Evolutionary conservation across 2,888 invertebrate species (phyloP).

Genomic region (Theristus sp.): DNA sequence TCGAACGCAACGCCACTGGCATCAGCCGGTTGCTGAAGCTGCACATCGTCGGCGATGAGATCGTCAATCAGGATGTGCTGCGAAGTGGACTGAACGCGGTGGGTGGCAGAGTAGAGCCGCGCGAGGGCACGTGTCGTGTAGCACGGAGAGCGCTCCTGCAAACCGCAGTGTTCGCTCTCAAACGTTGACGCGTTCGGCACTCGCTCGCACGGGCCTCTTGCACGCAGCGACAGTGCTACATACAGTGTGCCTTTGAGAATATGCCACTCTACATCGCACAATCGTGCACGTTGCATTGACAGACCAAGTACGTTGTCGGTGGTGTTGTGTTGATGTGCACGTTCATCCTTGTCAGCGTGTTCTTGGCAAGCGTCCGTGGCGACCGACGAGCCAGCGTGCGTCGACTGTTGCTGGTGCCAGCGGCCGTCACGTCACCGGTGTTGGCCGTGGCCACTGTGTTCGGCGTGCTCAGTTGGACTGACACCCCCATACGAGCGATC

Average conservation of each 20-base stretch:
- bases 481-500: conserved; percentile 10
- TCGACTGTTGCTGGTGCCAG: not conserved
- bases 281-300: no score
- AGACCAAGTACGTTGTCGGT: conserved; percentile 8
- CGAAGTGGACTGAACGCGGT: no score
- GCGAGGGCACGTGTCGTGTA: no score
- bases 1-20: not conserved
- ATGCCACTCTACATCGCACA: no score
- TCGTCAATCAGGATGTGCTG: conserved; percentile 24
- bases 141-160: no score
- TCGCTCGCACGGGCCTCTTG: no score
- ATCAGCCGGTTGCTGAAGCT: conserved; percentile 2
- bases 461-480: conserved; percentile 14
- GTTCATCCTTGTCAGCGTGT: not conserved
- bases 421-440: conserved; percentile 20
- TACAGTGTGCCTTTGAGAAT: no score
- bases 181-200: no score
- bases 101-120: no score
- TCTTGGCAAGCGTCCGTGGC: not conserved
- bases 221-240: no score
- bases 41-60: conserved; percentile 22
- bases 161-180: no score
- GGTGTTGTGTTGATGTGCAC: not conserved
- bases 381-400: not conserved
- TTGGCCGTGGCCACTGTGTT: conserved; percentile 16